These are phyloP conservation scores for Drosophila merina DNA, from an alignment of 2,888 invertebrate genomes.

Conservation along the genomic window DNA sequence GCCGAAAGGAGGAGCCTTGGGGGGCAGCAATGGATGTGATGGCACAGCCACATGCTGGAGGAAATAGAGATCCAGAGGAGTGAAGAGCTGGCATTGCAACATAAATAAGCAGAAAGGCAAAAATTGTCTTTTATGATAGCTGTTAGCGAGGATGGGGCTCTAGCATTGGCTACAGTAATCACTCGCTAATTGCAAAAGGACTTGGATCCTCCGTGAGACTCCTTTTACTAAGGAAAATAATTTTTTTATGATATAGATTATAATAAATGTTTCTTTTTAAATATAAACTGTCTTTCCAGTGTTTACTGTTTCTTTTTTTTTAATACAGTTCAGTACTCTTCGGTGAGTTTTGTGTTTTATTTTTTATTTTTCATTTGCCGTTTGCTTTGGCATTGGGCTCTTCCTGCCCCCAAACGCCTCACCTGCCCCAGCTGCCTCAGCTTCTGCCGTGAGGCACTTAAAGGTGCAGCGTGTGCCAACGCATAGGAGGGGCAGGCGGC, in stretches of 20 bases:
- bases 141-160: conserved; percentile 19
- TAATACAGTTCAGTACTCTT: conserved; percentile 38
- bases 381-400: conserved; percentile 39
- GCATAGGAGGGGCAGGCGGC: conserved; percentile 44
- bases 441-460: conserved; percentile 74
- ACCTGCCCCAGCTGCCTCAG: conserved; percentile 17
- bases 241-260: too few relatives aligned
- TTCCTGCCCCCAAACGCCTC: conserved; percentile 16
- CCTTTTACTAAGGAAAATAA: too few relatives aligned
- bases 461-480: conserved; percentile 78
- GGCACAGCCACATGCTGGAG: conserved; percentile 5
- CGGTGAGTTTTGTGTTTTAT: conserved; percentile 19
- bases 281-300: too few relatives aligned
- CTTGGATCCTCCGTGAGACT: too few relatives aligned
- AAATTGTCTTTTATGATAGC: conserved; percentile 76
- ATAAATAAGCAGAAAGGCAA: conserved; percentile 72
- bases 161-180: conserved; percentile 11
- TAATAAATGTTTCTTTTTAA: too few relatives aligned
- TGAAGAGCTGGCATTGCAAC: conserved; percentile 51
- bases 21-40: conserved; percentile 5
- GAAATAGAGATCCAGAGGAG: background rate
- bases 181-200: background rate
- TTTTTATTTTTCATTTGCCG: conserved; percentile 37
- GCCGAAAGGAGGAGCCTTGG: too few relatives aligned
- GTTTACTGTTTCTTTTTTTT: background rate